Conservation (phyloP, 2,888 invertebrate species). For the Malacosoma neustria region DNA sequence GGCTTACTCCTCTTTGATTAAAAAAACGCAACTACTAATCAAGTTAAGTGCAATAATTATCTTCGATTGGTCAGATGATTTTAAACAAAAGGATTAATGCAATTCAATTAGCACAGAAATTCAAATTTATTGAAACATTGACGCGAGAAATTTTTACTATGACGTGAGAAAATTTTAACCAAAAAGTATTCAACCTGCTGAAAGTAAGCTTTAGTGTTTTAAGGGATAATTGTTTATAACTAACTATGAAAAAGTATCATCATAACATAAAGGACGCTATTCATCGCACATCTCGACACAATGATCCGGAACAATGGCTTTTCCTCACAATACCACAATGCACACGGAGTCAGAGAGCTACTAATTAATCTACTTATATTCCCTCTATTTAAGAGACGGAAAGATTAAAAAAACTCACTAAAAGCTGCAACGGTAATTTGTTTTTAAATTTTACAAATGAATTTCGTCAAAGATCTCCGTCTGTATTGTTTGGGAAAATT, state of each 20-base stretch:
- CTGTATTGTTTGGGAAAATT: not conserved
- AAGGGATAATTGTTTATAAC: not conserved
- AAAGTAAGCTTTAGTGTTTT: no score
- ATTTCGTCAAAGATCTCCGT: constrained; percentile 12
- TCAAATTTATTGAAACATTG: no score
- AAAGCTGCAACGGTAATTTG: constrained; percentile 8
- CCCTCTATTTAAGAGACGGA: not conserved
- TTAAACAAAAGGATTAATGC: no score
- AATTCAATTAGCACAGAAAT: no score
- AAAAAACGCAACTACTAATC: no score
- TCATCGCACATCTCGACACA: not conserved
- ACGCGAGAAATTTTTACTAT: no score
- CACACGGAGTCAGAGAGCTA: not conserved
- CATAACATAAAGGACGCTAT: not conserved
- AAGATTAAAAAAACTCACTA: not conserved
- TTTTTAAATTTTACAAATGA: constrained; percentile 13
- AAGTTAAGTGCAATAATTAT: no score
- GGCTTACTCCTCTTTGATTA: no score
- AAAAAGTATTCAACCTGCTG: no score
- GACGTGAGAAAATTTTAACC: no score
- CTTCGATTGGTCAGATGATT: no score
- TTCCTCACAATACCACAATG: not conserved
- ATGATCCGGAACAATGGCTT: not conserved
- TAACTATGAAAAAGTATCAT: not conserved
- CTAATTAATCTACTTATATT: not conserved